phyloP scores from a whole-genome alignment of 2,888 invertebrate genomes.

The Rapana venosa region DNA sequence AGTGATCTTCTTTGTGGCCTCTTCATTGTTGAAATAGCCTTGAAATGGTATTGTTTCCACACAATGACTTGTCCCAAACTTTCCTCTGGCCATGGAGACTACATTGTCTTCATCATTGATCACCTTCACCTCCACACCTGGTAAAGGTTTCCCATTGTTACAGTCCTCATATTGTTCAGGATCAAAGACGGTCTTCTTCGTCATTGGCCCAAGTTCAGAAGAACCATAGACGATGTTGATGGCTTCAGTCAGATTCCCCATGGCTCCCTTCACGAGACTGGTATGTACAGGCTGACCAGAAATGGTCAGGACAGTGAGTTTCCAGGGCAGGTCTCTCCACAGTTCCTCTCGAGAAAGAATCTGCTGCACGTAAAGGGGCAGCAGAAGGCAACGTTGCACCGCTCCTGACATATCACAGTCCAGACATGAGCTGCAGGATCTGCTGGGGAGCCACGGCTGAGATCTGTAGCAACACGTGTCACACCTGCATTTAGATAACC shows the following conservation, averaged over 20 bases:
- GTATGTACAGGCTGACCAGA: constrained; percentile 46
- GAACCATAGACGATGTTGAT: constrained; percentile 41
- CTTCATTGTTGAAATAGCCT: constrained; percentile 25
- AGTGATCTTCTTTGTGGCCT: not conserved
- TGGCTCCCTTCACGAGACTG: constrained; percentile 9
- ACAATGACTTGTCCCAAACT: constrained; percentile 28
- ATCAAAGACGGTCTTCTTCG: not conserved
- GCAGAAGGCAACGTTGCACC: constrained; percentile 40
- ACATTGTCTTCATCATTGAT: constrained; percentile 38
- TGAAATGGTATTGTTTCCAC: not conserved
- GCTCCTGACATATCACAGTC: constrained; percentile 41
- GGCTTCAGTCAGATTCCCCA: constrained; percentile 13
- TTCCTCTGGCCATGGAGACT: not conserved
- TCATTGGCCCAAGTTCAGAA: constrained; percentile 32
- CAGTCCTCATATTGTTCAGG: constrained; percentile 38
- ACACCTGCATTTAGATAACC: constrained; percentile 47
- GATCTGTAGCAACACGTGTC: constrained; percentile 46
- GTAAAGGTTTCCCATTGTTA: constrained; percentile 31
- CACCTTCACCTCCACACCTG: constrained; percentile 38
- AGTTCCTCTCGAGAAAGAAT: constrained; percentile 27
- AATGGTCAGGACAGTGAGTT: constrained; percentile 4
- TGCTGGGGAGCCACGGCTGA: constrained; percentile 31
- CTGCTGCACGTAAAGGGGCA: constrained; percentile 40
- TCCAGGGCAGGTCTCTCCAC: constrained; percentile 37
- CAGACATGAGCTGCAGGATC: constrained; percentile 31